Base-by-base conservation (phyloP, 1,140 invertebrate species). In the Eurosta solidaginis region DNA sequence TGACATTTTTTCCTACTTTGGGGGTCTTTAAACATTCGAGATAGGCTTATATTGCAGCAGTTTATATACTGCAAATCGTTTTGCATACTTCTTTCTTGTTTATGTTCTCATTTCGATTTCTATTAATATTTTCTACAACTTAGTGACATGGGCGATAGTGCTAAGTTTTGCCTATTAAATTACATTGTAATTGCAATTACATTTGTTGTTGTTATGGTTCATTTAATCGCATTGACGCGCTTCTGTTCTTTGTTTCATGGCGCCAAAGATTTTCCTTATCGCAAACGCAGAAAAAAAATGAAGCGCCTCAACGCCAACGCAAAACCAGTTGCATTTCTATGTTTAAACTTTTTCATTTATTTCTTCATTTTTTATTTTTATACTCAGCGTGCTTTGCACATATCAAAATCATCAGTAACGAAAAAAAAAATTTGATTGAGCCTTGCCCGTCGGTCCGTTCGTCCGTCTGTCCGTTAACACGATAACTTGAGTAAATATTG, bases 231-330 rank as follows among this genome's bases (percentile, higher is more conserved):
- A 36, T 10, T 68, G 59, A 68, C 59, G 9, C 59, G 59, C 22
- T 68, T 14, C 33, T 68, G 33, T 68, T 68, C 59, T 68, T 68
- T 68, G 59, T 68, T 68, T 68, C 59, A 42, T 68, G 59, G 59
- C 59, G 59, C 59, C 59, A 68, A 20, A 42, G 59, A 40, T n/a
- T 68, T 40, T n/a, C 22, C 33, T 68, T 68, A 68, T 68, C 59
- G 1, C n/a, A 52, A 52, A 25, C 20, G 17, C n/a, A n/a, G n/a
- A n/a, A n/a, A n/a, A n/a, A n/a, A n/a, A n/a, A n/a, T n/a, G n/a
- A n/a, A n/a, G n/a, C n/a, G n/a, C n/a, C 49, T 52, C 22, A 52
- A n/a, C 22, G 17, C 49, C 49, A 52, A 52, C 49, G 4, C 20
- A 22, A 25, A n/a, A 14, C n/a, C 29, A 42, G 17, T n/a, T 68